Base-by-base conservation (phyloP, 2,113 vertebrate genomes). In the Eclectus roratus region DNA sequence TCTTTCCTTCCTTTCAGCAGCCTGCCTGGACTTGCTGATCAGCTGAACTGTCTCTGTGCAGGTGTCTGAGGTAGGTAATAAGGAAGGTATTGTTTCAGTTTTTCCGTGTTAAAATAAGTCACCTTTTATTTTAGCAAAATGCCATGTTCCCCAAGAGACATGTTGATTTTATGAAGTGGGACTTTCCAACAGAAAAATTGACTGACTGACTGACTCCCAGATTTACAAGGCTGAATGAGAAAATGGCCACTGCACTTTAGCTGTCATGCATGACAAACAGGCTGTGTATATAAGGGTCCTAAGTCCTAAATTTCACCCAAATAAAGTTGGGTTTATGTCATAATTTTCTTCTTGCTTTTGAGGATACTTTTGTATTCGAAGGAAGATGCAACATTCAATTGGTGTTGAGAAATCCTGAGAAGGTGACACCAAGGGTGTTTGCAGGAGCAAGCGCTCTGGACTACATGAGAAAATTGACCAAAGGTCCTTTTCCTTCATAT, bases 331-430 rank as follows among this genome's bases (percentile, higher is more conserved):
- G 5, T 74, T 88, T 41, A 43, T 2, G 1, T 4, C 24, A 49
- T 14, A 2, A 37, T 86, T 81, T 88, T 13, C 47, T 33, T 83
- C 56, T 56, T 87, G 39, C 27, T 94, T 4, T 61, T 15, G 20
- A 58, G 33, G 56, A 23, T 15, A 58, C 33, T n/a, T 58, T 58
- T 10, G 21, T 61, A 21, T 68, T 33, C 50, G 61, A 55, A 47
- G 44, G 71, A 74, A 47, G 39, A 17, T 17, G 9, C 0, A 70
- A 1, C 10, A 46, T 65, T 55, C 52, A 66, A 1, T 18, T 53
- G 0, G 0, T 11, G 5, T 13, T 10, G 4, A 79, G 28, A 61
- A 39, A 13, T 49, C 50, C 35, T 25, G 18, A 49, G 27, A 83
- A 6, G 23, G 8, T 81, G 66, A 20, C 17, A 27, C 25, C 28